A percentile compares a stretch with the other conserved stretches of the same genome.
phyloP scores from a whole-genome alignment of 2,113 vertebrate species.

The Hippocampus comes region DNA sequence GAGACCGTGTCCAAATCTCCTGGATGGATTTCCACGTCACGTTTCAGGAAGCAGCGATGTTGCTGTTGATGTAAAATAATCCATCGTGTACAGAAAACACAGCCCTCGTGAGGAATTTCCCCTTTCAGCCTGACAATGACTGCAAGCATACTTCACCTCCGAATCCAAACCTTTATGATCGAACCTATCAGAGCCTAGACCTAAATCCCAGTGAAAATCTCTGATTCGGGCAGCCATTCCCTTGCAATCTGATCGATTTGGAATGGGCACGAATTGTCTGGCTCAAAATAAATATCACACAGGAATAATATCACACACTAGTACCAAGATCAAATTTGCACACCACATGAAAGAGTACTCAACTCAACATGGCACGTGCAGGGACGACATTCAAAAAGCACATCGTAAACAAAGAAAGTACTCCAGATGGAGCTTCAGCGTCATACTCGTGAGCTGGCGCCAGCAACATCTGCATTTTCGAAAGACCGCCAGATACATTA shows the following conservation, averaged over 20 bases:
- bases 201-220: not conserved
- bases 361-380: conserved; percentile 42
- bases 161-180: not conserved
- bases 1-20: not conserved
- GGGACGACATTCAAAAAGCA: conserved; percentile 53
- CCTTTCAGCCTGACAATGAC: too few relatives aligned
- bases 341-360: conserved; percentile 23
- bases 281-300: conserved; percentile 20
- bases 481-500: conserved; percentile 75
- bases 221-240: not conserved
- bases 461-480: conserved; percentile 70
- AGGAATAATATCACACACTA: too few relatives aligned
- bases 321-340: conserved; percentile 1
- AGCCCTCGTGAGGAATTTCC: not conserved
- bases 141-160: not conserved
- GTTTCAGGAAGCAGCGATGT: not conserved
- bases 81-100: not conserved
- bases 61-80: not conserved
- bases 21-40: not conserved
- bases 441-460: conserved; percentile 67
- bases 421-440: conserved; percentile 53
- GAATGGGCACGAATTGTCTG: not conserved
- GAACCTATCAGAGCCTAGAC: not conserved
- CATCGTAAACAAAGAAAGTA: conserved; percentile 57
- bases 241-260: too few relatives aligned